Evolutionary conservation across 2,113 vertebrate species (phyloP).

Genomic region (Microtus montanus): DNA sequence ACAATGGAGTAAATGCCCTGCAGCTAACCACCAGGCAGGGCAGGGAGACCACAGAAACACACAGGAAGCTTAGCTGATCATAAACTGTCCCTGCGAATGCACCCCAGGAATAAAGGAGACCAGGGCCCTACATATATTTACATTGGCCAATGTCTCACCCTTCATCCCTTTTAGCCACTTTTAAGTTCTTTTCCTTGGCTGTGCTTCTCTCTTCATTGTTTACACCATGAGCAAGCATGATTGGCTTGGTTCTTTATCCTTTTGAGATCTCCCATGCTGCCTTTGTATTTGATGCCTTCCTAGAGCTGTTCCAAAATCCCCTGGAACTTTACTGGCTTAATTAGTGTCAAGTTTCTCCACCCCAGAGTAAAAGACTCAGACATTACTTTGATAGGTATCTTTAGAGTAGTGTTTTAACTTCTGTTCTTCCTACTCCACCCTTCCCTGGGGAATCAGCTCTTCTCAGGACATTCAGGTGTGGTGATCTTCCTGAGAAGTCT

Average conservation of each 20-base stretch:
- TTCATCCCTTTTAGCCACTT: conserved; percentile 6
- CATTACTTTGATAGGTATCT: no score
- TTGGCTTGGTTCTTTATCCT: conserved; percentile 23
- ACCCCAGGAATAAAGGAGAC: no score
- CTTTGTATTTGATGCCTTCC: conserved; percentile 1
- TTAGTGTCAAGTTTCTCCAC: conserved; percentile 52
- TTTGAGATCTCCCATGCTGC: conserved; percentile 45
- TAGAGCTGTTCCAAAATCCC: conserved; percentile 56
- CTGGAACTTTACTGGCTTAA: conserved; percentile 49
- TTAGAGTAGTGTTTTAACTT: conserved; percentile 23
- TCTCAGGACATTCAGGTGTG: not conserved
- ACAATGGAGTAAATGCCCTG: no score
- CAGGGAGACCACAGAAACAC: no score
- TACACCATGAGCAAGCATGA: not conserved
- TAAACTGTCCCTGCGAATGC: no score
- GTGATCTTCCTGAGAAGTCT: not conserved
- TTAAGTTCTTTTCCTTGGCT: not conserved
- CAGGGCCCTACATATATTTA: not conserved
- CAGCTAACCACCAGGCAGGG: no score
- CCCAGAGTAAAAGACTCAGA: not conserved
- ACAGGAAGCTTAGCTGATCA: no score
- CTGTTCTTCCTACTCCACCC: not conserved
- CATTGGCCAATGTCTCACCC: not conserved
- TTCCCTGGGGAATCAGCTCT: not conserved
- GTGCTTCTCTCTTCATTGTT: conserved; percentile 53